Evolutionary conservation across 2,797 vertebrate genomes (phyloP).

Genomic region (Manis pentadactyla): DNA sequence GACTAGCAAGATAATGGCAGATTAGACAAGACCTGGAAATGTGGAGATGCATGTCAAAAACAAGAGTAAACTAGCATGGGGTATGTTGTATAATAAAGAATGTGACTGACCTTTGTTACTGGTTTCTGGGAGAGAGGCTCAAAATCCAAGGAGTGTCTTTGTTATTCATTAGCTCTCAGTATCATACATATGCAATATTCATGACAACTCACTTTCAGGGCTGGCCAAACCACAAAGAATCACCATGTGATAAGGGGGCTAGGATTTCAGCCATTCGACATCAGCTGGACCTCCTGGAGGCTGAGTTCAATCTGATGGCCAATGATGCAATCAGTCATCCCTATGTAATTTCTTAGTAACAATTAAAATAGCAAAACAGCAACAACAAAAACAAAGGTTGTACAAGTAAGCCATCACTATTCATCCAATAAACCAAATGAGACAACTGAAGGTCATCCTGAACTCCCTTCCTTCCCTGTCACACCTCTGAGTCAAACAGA

Average conservation of each 20-base stretch:
- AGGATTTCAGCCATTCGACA: neutral
- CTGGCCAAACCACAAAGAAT: neutral
- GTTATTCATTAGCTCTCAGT: neutral
- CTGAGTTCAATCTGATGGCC: neutral
- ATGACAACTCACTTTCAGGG: neutral
- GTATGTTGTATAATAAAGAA: neutral
- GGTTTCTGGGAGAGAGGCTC: neutral
- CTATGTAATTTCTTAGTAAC: neutral
- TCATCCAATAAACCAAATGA: neutral
- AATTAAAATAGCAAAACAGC: neutral
- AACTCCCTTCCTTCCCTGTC: neutral
- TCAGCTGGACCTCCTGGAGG: neutral
- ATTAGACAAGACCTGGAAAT: neutral
- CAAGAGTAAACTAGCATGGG: neutral
- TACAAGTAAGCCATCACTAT: neutral
- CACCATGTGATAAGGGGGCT: neutral
- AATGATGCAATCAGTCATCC: neutral
- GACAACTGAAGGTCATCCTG: neutral
- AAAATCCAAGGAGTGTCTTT: neutral
- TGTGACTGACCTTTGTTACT: neutral
- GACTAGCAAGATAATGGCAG: neutral
- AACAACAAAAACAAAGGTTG: neutral
- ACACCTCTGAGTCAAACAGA: neutral
- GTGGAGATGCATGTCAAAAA: neutral
- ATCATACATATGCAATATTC: neutral